Percentiles rank a stretch among this genome's conserved stretches.
These are phyloP conservation scores for Ochropleura plecta DNA, from an alignment of 2,888 invertebrate species.

Conservation along the genomic window DNA sequence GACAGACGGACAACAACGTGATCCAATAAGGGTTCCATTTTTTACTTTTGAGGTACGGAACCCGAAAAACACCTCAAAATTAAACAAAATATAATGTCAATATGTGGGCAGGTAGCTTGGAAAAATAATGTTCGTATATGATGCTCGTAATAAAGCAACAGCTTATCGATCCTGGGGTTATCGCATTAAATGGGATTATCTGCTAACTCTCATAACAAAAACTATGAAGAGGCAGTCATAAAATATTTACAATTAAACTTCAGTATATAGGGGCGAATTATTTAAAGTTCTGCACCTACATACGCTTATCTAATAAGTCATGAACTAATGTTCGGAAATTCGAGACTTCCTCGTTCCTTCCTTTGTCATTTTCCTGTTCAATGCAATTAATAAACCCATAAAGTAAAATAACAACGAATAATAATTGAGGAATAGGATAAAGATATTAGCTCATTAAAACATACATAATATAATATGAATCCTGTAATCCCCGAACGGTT, in stretches of 20 bases:
- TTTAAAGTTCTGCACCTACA: neutral
- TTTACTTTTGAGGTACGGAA: too few relatives aligned
- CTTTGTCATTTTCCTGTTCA: slow-evolving; percentile 9
- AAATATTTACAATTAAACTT: slow-evolving; percentile 23
- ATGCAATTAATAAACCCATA: neutral
- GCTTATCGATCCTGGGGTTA: slow-evolving; percentile 17
- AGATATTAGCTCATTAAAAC: neutral
- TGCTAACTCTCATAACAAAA: slow-evolving; percentile 5
- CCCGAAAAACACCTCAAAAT: neutral
- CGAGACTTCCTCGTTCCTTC: neutral
- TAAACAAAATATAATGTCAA: neutral
- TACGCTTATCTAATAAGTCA: neutral
- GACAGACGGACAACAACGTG: too few relatives aligned
- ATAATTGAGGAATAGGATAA: slow-evolving; percentile 6
- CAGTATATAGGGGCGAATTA: neutral
- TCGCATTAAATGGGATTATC: slow-evolving; percentile 35
- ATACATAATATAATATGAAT: too few relatives aligned
- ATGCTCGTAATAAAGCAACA: slow-evolving; percentile 21
- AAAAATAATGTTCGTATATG: slow-evolving; percentile 24
- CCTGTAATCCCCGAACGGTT: too few relatives aligned
- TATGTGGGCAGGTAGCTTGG: neutral
- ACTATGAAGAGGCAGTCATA: slow-evolving; percentile 9
- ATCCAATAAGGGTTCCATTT: too few relatives aligned
- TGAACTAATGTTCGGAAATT: neutral
- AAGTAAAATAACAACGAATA: slow-evolving; percentile 1